Evolutionary conservation across 2,888 invertebrate species (phyloP), one percentile per base, ranked within the genome.

Genomic region (Euproctis similis): DNA sequence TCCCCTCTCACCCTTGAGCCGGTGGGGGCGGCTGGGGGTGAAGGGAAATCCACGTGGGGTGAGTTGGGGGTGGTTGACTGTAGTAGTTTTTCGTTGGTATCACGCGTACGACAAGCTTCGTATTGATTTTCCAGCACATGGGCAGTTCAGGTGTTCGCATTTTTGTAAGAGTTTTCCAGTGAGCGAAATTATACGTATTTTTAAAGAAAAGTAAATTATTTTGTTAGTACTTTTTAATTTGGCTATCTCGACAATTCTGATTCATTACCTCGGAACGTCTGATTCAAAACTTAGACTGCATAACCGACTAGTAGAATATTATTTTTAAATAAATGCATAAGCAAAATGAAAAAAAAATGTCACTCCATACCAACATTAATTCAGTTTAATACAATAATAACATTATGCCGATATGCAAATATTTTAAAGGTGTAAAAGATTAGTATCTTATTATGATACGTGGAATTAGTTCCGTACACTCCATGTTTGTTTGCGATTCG

Each of bases 71-170:
- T 50, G 51, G 4, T 14, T 52, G n/a, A n/a, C 55, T 60, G 59
- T 59, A 77, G 77, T 84, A 84, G 82, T 84, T 82, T 84, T 81
- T 81, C 82, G 81, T 71, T 53, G 78, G 76, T 66, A 80, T 78
- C 74, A 82, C 81, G 78, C 75, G 75, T 74, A 70, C 77, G 81
- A 82, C 80, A 81, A 68, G 73, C 64, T 65, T 36, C 31, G 77
- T 82, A 82, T 82, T 76, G 82, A 82, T 82, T 84, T 82, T 81
- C 58, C 58, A 62, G 69, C 73, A 77, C 77, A 80, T 70, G 76
- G 60, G 45, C 45, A 53, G 58, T 65, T 73, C 78, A 82, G 82
- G 81, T 80, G 53, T 51, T 38, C 53, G 55, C 40, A 45, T 57
- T 59, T 57, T 60, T 57, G 49, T 59, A 59, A 47, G 42, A 31